phyloP scores from a whole-genome alignment of 1,140 invertebrate species.

The Papilio machaon region DNA sequence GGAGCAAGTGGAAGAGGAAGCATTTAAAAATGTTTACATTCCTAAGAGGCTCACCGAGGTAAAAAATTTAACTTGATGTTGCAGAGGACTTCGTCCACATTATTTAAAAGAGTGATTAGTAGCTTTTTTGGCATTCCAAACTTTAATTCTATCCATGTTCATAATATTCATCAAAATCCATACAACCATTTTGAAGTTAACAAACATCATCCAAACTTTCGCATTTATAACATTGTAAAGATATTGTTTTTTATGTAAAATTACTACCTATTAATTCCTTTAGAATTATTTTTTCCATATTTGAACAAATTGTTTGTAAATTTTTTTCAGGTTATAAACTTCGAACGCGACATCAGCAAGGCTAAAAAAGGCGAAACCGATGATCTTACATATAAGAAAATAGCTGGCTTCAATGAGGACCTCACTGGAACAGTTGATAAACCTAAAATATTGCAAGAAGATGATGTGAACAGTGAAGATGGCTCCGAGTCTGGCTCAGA shows the following conservation, averaged over 20 bases:
- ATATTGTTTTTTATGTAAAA: too few relatives aligned
- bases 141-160: too few relatives aligned
- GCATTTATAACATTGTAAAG: too few relatives aligned
- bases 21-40: constrained; percentile 97
- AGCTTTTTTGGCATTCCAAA: too few relatives aligned
- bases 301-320: background rate
- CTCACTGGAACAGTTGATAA: constrained; percentile 87
- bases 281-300: too few relatives aligned
- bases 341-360: constrained; percentile 93
- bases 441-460: constrained; percentile 82
- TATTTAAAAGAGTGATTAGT: too few relatives aligned
- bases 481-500: constrained; percentile 76
- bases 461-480: constrained; percentile 75
- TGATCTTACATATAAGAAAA: constrained; percentile 91
- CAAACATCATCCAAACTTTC: too few relatives aligned
- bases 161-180: too few relatives aligned
- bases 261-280: background rate
- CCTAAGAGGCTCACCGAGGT: constrained; percentile 97
- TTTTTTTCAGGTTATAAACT: constrained; percentile 88
- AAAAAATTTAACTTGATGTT: constrained; percentile 24
- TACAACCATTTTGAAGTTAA: too few relatives aligned
- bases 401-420: constrained; percentile 92
- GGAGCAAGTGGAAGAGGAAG: constrained; percentile 91
- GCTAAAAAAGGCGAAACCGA: constrained; percentile 88
- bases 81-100: too few relatives aligned